These are phyloP conservation scores for Pomatostomus ruficeps DNA, from an alignment of 2,113 vertebrate genomes.

Conservation along the genomic window DNA sequence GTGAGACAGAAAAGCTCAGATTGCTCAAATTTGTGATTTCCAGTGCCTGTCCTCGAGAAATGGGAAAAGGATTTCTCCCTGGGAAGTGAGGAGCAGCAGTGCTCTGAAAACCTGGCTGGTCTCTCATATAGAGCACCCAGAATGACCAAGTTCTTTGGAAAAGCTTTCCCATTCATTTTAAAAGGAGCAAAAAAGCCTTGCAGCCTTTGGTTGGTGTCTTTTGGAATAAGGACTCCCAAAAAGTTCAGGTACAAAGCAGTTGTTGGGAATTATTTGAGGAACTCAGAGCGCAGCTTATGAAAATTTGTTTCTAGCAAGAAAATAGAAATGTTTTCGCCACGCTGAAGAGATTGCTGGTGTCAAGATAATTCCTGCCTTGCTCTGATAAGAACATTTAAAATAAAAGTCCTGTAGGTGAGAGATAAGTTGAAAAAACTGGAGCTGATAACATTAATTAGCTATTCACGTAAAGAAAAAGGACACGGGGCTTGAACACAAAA, in stretches of 20 bases:
- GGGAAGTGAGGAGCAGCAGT: background rate
- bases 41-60: background rate
- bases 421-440: background rate
- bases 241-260: background rate
- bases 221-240: background rate
- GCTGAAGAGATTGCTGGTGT: background rate
- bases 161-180: background rate
- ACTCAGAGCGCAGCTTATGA: background rate
- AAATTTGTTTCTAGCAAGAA: background rate
- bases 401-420: background rate
- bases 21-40: background rate
- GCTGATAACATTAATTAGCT: background rate
- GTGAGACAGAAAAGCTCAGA: background rate
- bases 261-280: background rate
- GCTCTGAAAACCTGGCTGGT: background rate
- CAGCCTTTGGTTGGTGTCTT: background rate
- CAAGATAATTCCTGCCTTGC: background rate
- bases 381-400: slow-evolving; percentile 9
- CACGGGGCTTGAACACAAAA: background rate
- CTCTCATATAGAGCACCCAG: background rate
- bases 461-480: background rate
- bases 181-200: background rate
- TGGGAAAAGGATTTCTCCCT: background rate
- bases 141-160: background rate
- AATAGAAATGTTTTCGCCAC: background rate